Evolutionary conservation across 2,797 vertebrate species (phyloP), one percentile per base, ranked within the genome.

Genomic region (Siniperca obscura): DNA sequence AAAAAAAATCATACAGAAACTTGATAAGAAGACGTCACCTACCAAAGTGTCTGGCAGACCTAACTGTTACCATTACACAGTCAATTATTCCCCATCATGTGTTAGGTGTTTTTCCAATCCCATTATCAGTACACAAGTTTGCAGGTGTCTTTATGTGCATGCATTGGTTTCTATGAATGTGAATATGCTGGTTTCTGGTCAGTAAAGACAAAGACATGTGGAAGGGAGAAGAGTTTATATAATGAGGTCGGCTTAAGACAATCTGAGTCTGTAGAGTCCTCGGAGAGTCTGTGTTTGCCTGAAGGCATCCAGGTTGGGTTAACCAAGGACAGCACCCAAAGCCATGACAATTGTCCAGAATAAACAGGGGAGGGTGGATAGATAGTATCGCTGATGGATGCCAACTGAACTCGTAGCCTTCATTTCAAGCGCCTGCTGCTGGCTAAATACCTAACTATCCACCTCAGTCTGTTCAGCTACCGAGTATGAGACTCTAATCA

Each of bases 341-440:
- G 65, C 72, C 74, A 73, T 55, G 87, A 81, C 70, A 77, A 70
- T 50, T 16, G 36, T 91, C 83, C 84, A 87, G 83, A 85, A 84
- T 86, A 93, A 92, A 93, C 86, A 91, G 92, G 91, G 92, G 91
- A 90, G 87, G 78, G 79, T 81, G 90, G 76, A 93, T 84, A 93
- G 90, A 92, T 90, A 93, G 70, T 78, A 70, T 81, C 48, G 36
- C 76, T 78, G 70, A 83, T 75, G 66, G 75, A 85, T 70, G 38
- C 44, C 77, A 80, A 72, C 25, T 66, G 3, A 67, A 76, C 44
- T 67, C 44, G 55, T 22, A 38, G 75, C 34, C 16, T 69, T 80
- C 48, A 67, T 22, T 30, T 61, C 6, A 74, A 71, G 53, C 0
- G 0, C 46, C 30, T 1, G 10, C n/a, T 74, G 42, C 36, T 13